Conservation (phyloP, 1,140 invertebrate species). For the Geopemphigus sp. region DNA sequence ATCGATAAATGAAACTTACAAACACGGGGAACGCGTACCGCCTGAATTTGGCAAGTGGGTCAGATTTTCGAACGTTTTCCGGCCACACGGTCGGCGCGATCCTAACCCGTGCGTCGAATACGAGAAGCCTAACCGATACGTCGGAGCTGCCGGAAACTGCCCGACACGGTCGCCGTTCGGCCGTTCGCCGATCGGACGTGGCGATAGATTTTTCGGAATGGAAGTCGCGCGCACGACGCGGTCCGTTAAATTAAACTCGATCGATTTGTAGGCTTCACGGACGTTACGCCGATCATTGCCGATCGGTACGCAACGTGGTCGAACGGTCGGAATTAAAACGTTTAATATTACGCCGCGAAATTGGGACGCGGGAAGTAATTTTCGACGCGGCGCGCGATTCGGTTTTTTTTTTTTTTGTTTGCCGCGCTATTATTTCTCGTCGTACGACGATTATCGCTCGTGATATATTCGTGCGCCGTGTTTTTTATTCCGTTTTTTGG, state of each 20-base stretch:
- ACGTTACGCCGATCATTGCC: constrained; percentile 13
- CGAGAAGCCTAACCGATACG: neutral
- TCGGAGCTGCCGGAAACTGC: neutral
- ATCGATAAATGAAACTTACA: too few species aligned
- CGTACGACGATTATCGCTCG: neutral
- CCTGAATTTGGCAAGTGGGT: too few species aligned
- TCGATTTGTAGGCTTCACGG: constrained; percentile 23
- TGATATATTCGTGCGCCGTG: neutral
- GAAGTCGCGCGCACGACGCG: neutral
- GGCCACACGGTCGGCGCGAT: too few species aligned
- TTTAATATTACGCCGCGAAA: neutral
- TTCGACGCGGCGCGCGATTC: neutral
- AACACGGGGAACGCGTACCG: too few species aligned
- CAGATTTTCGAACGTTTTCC: too few species aligned
- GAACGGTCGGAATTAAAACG: neutral
- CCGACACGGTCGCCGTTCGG: too few species aligned
- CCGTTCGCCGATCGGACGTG: too few species aligned
- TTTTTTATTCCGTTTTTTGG: neutral
- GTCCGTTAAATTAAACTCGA: neutral
- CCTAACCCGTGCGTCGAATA: too few species aligned
- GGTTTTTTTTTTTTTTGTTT: constrained; percentile 1
- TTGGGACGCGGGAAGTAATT: constrained; percentile 19
- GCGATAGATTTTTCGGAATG: neutral
- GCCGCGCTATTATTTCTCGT: neutral
- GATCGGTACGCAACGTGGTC: neutral